Evolutionary conservation across 2,888 invertebrate species (phyloP).

Genomic region (Temnothorax unifasciatus): DNA sequence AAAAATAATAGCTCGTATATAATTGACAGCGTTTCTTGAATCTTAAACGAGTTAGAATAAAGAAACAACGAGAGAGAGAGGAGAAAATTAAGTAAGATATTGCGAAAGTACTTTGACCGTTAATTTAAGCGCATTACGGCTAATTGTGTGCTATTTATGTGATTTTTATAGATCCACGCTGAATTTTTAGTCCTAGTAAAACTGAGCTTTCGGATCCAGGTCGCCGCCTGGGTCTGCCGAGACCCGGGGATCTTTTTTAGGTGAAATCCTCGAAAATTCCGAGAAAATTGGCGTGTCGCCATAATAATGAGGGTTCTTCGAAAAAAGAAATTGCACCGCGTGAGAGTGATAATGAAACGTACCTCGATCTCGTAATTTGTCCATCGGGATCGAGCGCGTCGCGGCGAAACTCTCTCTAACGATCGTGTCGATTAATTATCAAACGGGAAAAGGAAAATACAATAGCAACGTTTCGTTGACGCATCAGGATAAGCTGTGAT

Average conservation of each 20-base stretch:
- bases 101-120: constrained; percentile 37
- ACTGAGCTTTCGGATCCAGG: constrained; percentile 31
- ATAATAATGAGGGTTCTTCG: constrained; percentile 7
- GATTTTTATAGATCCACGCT: constrained; percentile 32
- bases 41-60: constrained; percentile 10
- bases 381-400: constrained; percentile 14
- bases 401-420: constrained; percentile 27
- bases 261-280: constrained; percentile 17
- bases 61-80: background rate
- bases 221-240: constrained; percentile 12
- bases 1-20: background rate
- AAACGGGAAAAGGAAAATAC: constrained; percentile 59
- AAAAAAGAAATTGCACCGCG: constrained; percentile 15
- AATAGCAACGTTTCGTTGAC: constrained; percentile 63
- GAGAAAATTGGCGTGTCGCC: constrained; percentile 7
- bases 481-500: constrained; percentile 84
- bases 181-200: constrained; percentile 26
- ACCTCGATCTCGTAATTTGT: constrained; percentile 20
- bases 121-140: constrained; percentile 43
- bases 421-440: constrained; percentile 38
- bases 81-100: constrained; percentile 46
- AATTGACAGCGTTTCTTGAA: constrained; percentile 41
- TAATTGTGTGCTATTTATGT: constrained; percentile 48
- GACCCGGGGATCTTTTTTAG: background rate
- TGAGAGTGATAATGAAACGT: constrained; percentile 29